These are phyloP conservation scores for Pasiphila rectangulata DNA, from an alignment of 2,888 invertebrate genomes.

Conservation along the genomic window DNA sequence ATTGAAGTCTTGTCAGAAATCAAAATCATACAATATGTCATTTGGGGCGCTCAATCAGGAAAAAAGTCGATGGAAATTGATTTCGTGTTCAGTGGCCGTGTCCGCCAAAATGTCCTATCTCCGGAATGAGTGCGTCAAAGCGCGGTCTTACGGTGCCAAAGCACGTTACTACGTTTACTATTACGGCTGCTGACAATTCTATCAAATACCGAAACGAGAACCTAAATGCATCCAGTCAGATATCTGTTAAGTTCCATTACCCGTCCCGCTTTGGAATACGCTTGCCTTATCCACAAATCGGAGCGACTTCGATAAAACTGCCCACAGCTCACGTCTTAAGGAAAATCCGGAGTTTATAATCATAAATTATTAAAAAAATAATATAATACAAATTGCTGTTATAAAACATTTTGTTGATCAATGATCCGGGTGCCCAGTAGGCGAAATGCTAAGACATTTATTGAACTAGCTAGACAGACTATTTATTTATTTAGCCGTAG, in stretches of 20 bases:
- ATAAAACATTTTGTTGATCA: slow-evolving; percentile 17
- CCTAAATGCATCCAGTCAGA: not conserved
- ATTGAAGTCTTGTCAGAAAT: too few species aligned
- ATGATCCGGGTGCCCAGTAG: slow-evolving; percentile 8
- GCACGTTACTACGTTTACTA: slow-evolving; percentile 12
- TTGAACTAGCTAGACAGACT: not conserved
- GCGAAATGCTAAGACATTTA: not conserved
- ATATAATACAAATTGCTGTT: slow-evolving; percentile 24
- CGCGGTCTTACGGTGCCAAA: slow-evolving; percentile 18
- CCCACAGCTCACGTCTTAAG: slow-evolving; percentile 11
- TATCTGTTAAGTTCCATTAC: too few species aligned
- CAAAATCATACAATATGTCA: too few species aligned
- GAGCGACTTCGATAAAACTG: slow-evolving; percentile 1
- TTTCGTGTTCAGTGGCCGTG: slow-evolving; percentile 4
- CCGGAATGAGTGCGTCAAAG: slow-evolving; percentile 13
- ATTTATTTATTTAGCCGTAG: not conserved
- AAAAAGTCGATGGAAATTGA: too few species aligned
- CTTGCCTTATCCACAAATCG: too few species aligned
- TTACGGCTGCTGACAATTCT: slow-evolving; percentile 6
- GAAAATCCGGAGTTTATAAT: slow-evolving; percentile 22
- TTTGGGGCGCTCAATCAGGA: too few species aligned
- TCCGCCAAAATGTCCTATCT: slow-evolving; percentile 26
- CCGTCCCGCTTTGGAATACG: too few species aligned
- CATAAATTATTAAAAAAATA: slow-evolving; percentile 14
- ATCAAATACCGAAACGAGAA: not conserved